Evolutionary conservation across 2,113 vertebrate genomes (phyloP).

Genomic region (Chloebia gouldiae): DNA sequence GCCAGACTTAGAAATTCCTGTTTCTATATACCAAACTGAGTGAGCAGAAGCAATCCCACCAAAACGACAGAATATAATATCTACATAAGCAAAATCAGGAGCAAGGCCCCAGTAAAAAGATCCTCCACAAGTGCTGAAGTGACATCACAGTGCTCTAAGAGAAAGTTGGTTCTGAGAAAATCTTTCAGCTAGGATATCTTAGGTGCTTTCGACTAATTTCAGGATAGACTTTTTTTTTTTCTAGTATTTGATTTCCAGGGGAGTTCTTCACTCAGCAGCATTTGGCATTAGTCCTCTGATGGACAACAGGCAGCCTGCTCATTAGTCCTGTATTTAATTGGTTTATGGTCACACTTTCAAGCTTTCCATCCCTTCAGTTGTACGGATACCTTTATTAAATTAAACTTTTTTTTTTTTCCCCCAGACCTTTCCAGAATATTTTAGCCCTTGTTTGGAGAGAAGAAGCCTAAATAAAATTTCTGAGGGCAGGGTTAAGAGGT

Average conservation of each 20-base stretch:
- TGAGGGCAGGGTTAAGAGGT: background rate
- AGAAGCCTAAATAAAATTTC: background rate
- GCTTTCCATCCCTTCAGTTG: background rate
- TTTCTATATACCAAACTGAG: background rate
- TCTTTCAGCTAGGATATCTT: background rate
- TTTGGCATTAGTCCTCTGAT: background rate
- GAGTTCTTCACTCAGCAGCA: background rate
- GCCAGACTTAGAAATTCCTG: background rate
- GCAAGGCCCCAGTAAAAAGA: background rate
- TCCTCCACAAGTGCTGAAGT: background rate
- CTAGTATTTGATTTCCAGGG: background rate
- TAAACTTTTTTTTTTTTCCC: background rate
- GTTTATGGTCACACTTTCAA: background rate
- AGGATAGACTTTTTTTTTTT: background rate
- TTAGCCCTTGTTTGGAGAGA: background rate
- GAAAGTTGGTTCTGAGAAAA: background rate
- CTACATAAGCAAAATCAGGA: background rate
- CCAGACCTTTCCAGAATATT: background rate
- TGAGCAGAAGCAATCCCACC: background rate
- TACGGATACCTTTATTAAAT: background rate
- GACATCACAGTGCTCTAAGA: background rate
- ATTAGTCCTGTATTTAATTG: background rate
- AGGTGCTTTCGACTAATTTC: background rate
- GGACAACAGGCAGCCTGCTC: background rate
- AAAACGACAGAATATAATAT: background rate